Evolutionary conservation across 2,888 invertebrate species (phyloP), one percentile per base, ranked within the genome.

Genomic region (Ellobium chinense): DNA sequence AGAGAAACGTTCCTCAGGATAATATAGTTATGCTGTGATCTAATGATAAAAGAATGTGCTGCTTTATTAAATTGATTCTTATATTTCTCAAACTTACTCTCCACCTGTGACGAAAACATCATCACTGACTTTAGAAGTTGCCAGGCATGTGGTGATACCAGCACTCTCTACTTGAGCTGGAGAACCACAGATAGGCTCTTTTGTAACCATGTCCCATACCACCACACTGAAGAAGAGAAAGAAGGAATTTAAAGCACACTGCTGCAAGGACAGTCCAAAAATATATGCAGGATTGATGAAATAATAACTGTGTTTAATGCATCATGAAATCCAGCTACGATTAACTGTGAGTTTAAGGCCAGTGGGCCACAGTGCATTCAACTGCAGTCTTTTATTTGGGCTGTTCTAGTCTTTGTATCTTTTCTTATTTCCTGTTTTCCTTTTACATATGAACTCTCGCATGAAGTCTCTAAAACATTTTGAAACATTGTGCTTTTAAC

Each of bases 151-250:
- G 0, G 96, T 96, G 88, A 95, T 95, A 0, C 97, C 97, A 0
- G 96, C 95, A 63, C 95, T 96, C 75, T 95, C 95, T 12, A 95
- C 95, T 83, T 96, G 94, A 12, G 95, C 95, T 63, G 93, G 93
- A 21, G 93, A 90, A 29, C 95, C 96, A 83, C 96, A 95, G 46
- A 96, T 95, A 4, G 94, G 92, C 73, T 93, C 93, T 80, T 92
- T 93, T 0, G 94, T 94, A 56, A 94, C 93, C 84, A 97, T 94
- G 91, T 97, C 96, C 95, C 96, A 98, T 1, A 98, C 95, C 63
- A 97, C 96, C 56, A 98, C 95, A 85, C 96, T 96, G 86, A 73
- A 75, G 78, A 60, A 37, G 70, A 31, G 29, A 34, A 18, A 65
- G 31, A 31, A 65, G n/a, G 65, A 21, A 21, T 29, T 27, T 24